Evolutionary conservation across 2,888 invertebrate species (phyloP).

Genomic region (Drosophila suboccidentalis): DNA sequence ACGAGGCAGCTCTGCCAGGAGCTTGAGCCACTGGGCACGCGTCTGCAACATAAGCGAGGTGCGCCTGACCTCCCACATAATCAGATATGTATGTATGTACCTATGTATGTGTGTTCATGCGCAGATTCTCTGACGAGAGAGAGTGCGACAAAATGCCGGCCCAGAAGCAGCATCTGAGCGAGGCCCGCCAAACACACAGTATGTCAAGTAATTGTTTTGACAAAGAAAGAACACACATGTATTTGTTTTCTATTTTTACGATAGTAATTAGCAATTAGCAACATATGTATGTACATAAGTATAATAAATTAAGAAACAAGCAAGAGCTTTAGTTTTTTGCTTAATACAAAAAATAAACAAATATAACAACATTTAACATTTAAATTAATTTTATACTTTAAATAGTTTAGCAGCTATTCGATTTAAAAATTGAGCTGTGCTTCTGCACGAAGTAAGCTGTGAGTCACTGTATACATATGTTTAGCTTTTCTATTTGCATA

Average conservation of each 20-base stretch:
- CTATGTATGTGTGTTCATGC: constrained; percentile 37
- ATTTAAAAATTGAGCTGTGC: neutral
- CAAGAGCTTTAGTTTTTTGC: no score
- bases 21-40: neutral
- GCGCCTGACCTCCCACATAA: constrained; percentile 12
- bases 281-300: no score
- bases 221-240: neutral
- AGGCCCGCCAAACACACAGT: constrained; percentile 5
- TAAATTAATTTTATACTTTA: neutral
- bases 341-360: no score
- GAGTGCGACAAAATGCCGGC: constrained; percentile 29
- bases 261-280: no score
- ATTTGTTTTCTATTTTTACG: no score
- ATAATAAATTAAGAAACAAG: no score
- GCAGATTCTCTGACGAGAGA: constrained; percentile 35
- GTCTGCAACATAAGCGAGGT: constrained; percentile 9
- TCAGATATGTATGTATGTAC: neutral
- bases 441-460: neutral
- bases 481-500: constrained; percentile 18
- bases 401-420: no score
- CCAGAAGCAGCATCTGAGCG: constrained; percentile 37
- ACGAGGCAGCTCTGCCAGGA: neutral
- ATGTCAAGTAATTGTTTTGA: neutral
- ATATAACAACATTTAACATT: no score
- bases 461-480: neutral